These are phyloP conservation scores for Beris morrisii DNA, from an alignment of 2,888 invertebrate genomes.

Conservation along the genomic window DNA sequence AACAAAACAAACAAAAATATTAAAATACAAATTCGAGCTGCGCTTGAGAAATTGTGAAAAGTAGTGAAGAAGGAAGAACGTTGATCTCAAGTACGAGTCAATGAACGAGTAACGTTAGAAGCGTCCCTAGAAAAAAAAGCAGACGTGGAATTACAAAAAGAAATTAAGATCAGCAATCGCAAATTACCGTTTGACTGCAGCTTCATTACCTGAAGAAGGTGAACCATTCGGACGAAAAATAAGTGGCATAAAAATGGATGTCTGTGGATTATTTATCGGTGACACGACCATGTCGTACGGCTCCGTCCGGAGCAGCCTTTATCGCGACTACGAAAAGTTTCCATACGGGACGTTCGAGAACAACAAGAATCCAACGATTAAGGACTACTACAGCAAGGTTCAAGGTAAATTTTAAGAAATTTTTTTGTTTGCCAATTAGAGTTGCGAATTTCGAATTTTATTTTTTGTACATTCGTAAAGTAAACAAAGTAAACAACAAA, in stretches of 20 bases:
- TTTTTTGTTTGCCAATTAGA: no score
- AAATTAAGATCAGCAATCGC: no score
- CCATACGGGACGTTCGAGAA: slow-evolving; percentile 53
- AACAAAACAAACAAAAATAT: no score
- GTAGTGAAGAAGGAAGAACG: slow-evolving; percentile 4
- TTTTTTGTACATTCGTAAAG: no score
- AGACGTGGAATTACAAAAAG: no score
- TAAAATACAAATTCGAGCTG: slow-evolving; percentile 10
- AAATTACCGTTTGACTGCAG: no score
- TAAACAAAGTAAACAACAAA: no score
- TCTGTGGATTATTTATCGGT: slow-evolving; percentile 59
- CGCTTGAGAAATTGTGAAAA: slow-evolving; percentile 4
- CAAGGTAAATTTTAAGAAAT: slow-evolving; percentile 48
- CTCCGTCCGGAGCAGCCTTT: slow-evolving; percentile 56
- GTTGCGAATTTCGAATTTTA: no score
- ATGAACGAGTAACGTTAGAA: slow-evolving; percentile 17
- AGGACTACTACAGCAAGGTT: slow-evolving; percentile 53
- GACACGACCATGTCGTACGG: slow-evolving; percentile 59
- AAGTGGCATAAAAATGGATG: slow-evolving; percentile 56
- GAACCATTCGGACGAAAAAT: neutral
- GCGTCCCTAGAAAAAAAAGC: no score
- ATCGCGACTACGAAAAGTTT: slow-evolving; percentile 60
- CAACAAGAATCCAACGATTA: slow-evolving; percentile 45
- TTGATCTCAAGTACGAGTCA: slow-evolving; percentile 25
- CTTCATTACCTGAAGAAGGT: no score